Percentiles rank a stretch among this genome's conserved stretches.
These are phyloP conservation scores for Athripsodes cinereus DNA, from an alignment of 2,888 invertebrate genomes.

Conservation along the genomic window DNA sequence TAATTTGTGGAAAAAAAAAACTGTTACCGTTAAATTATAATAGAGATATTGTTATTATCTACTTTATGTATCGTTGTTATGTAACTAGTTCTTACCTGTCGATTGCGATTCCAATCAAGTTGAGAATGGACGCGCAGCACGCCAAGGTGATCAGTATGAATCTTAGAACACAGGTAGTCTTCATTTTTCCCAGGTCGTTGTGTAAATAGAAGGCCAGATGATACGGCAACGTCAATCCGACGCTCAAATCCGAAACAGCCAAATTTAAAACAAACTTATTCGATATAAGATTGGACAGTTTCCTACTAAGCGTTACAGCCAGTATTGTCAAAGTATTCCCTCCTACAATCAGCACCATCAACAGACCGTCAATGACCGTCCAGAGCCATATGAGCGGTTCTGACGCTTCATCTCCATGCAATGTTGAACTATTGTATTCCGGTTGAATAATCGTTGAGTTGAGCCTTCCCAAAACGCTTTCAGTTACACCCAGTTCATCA, in stretches of 20 bases:
- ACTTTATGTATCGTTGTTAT: no score
- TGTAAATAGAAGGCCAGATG: conserved; percentile 70
- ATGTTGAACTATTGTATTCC: conserved; percentile 23
- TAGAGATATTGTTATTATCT: no score
- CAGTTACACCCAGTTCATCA: conserved; percentile 37
- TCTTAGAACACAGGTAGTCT: conserved; percentile 61
- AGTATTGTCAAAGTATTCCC: conserved; percentile 73
- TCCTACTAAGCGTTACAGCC: conserved; percentile 64
- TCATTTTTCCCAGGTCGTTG: conserved; percentile 52
- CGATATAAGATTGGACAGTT: conserved; percentile 63
- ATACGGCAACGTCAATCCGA: conserved; percentile 71
- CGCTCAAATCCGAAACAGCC: conserved; percentile 72
- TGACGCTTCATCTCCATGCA: conserved; percentile 35
- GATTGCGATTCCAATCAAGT: conserved; percentile 70
- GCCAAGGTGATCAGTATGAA: conserved; percentile 71
- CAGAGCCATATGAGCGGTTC: conserved; percentile 44
- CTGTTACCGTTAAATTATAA: no score
- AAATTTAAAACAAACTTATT: conserved; percentile 75
- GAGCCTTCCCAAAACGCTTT: conserved; percentile 28
- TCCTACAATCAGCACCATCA: conserved; percentile 60
- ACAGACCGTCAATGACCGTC: conserved; percentile 59
- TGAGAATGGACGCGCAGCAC: conserved; percentile 73
- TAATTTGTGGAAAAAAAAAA: no score
- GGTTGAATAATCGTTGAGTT: not conserved
- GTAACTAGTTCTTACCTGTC: no score